Evolutionary conservation across 2,888 invertebrate genomes (phyloP), one percentile per base, ranked within the genome.

Genomic region (Kryphioiulus occultus): DNA sequence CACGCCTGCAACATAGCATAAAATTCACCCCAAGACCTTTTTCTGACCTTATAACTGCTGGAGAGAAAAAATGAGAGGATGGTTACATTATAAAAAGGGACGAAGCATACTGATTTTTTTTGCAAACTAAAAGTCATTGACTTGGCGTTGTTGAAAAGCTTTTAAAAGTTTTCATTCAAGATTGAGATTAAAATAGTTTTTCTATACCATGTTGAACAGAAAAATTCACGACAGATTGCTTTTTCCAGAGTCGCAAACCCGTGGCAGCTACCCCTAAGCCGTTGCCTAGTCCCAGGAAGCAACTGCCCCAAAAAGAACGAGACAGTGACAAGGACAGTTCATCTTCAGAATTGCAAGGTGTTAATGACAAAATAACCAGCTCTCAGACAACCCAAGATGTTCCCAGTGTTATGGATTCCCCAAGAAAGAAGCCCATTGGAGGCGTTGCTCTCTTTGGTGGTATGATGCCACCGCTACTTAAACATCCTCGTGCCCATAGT

Each of bases 391-490:
- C n/a, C 32, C 59, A 47, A 83, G 47, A 39, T 42, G 44, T 82
- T 12, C 17, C 26, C n/a, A 87, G 30, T 82, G 26, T 83, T 26
- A 32, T 26, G 0, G 87, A 85, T 0, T 85, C 87, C 12, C 85
- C 85, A 19, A 22, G 88, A 30, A 88, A 88, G 78, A 85, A 85
- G 19, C 85, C 78, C 22, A 42, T 86, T 10, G 88, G 88, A 15
- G 88, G 88, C 32, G 78, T 86, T 68, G 85, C 86, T 15, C n/a
- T 85, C 10, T 78, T 88, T 42, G 85, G 88, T 26, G 88, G 88
- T 17, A 42, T 78, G 39, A 42, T 88, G 32, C 85, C 86, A 26
- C 39, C 85, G n/a, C 47, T 85, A 3, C 78, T 88, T 1, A 88
- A 88, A 86, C 83, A 47, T 19, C 85, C 68, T 0, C 53, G 53